A percentile compares a stretch with the other conserved stretches of the same genome.
These are phyloP conservation scores for Ganaspis brasiliensis DNA, from an alignment of 2,888 invertebrate genomes.

Conservation along the genomic window DNA sequence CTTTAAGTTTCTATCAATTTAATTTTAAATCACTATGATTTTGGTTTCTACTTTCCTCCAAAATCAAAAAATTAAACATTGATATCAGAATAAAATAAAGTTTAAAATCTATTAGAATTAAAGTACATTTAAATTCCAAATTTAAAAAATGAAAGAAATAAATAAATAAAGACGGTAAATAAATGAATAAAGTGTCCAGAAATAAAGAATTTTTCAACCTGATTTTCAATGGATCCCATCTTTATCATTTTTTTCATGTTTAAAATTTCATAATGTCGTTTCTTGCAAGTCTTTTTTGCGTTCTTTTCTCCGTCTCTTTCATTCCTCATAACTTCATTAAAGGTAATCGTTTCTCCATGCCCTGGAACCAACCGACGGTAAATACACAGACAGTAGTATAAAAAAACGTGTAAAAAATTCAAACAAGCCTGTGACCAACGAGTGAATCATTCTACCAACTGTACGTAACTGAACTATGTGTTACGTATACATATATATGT, in stretches of 20 bases:
- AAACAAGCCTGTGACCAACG: conserved; percentile 30
- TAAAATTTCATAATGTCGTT: conserved; percentile 2
- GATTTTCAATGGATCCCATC: not conserved
- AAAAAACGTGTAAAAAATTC: conserved; percentile 14
- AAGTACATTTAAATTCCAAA: too few relatives aligned
- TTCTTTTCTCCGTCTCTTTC: conserved; percentile 8
- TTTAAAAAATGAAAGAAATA: too few relatives aligned
- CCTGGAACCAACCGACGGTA: conserved; percentile 34
- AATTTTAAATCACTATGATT: too few relatives aligned
- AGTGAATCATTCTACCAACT: conserved; percentile 34
- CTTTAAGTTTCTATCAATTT: too few relatives aligned
- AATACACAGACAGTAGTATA: conserved; percentile 31
- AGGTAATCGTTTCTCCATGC: conserved; percentile 36
- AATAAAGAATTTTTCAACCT: not conserved
- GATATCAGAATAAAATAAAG: too few relatives aligned
- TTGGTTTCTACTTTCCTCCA: too few relatives aligned
- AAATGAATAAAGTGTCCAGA: not conserved
- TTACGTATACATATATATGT: not conserved
- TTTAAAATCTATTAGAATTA: too few relatives aligned
- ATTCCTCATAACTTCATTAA: conserved; percentile 41
- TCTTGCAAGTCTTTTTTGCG: not conserved
- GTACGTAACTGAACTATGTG: conserved; percentile 12
- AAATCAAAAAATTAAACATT: too few relatives aligned
- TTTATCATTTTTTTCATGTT: not conserved
- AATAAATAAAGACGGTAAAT: too few relatives aligned